phyloP scores from a whole-genome alignment of 2,113 vertebrate genomes.

The Hystrix cristata region DNA sequence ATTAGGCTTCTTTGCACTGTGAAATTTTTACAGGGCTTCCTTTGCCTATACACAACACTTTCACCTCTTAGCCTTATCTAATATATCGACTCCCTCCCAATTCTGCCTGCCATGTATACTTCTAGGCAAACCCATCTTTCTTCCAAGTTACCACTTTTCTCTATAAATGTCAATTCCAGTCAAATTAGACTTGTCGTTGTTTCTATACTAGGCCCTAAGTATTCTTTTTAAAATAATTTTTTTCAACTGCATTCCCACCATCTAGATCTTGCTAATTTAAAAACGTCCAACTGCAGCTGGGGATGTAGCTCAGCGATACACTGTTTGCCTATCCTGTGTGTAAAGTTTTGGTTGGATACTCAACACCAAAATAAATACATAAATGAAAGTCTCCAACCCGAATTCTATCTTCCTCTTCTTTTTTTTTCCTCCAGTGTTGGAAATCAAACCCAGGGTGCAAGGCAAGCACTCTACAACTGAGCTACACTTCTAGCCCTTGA shows the following conservation, averaged over 20 bases:
- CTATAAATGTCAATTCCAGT: neutral
- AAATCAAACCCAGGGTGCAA: neutral
- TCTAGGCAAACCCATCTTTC: neutral
- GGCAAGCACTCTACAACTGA: neutral
- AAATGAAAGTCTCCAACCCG: neutral
- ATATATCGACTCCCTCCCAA: neutral
- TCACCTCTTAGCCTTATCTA: neutral
- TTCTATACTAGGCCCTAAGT: neutral
- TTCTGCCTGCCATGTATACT: neutral
- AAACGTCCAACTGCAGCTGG: neutral
- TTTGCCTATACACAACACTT: neutral
- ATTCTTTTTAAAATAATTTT: neutral
- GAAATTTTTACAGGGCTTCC: neutral
- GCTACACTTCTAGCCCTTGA: neutral
- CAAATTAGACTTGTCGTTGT: neutral
- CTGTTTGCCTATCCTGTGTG: neutral
- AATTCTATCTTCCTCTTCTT: neutral
- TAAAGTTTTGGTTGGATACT: neutral
- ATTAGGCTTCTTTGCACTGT: neutral
- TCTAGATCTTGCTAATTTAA: neutral
- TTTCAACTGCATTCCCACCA: neutral
- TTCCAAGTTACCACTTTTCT: constrained; percentile 34
- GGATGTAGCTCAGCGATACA: neutral
- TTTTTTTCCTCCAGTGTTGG: neutral
- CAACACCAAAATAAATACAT: neutral